Percentiles rank a stretch among this genome's conserved stretches.
Evolutionary conservation across 2,888 invertebrate species (phyloP).

Genomic region (Byasa hedistus): DNA sequence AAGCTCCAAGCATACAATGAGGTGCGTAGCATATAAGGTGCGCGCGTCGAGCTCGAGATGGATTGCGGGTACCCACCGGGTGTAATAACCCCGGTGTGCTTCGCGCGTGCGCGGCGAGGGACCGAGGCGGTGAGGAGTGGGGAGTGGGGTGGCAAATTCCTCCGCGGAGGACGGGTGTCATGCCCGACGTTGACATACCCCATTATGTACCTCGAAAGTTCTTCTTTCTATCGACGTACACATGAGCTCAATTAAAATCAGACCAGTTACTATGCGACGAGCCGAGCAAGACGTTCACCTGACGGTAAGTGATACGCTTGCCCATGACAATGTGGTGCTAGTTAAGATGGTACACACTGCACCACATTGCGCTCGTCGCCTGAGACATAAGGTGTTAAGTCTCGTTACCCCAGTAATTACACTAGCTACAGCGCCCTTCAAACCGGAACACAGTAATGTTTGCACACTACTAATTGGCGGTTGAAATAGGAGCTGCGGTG

Average conservation of each 20-base stretch:
- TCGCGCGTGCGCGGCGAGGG: conserved; percentile 43
- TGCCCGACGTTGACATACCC: conserved; percentile 38
- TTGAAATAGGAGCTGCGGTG: too few species aligned
- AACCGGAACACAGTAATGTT: too few species aligned
- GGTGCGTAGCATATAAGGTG: conserved; percentile 42
- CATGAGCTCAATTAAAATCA: not conserved
- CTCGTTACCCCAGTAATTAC: too few species aligned
- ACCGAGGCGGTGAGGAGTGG: conserved; percentile 2
- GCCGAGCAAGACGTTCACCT: too few species aligned
- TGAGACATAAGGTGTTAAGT: too few species aligned
- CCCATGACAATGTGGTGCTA: too few species aligned
- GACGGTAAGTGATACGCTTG: too few species aligned
- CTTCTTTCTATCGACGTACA: not conserved
- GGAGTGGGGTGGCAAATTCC: conserved; percentile 44
- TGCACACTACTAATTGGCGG: too few species aligned
- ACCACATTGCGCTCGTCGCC: too few species aligned
- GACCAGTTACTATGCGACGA: too few species aligned
- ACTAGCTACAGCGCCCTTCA: too few species aligned
- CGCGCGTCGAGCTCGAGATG: conserved; percentile 38
- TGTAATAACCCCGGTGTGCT: conserved; percentile 65
- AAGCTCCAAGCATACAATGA: conserved; percentile 40
- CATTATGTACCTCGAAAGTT: conserved; percentile 31
- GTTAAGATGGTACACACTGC: too few species aligned
- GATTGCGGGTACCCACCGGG: conserved; percentile 45
- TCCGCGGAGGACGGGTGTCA: conserved; percentile 52